Percentiles rank a stretch among this genome's conserved stretches.
These are phyloP conservation scores for Python bivittatus DNA, from an alignment of 2,113 vertebrate genomes.

Conservation along the genomic window DNA sequence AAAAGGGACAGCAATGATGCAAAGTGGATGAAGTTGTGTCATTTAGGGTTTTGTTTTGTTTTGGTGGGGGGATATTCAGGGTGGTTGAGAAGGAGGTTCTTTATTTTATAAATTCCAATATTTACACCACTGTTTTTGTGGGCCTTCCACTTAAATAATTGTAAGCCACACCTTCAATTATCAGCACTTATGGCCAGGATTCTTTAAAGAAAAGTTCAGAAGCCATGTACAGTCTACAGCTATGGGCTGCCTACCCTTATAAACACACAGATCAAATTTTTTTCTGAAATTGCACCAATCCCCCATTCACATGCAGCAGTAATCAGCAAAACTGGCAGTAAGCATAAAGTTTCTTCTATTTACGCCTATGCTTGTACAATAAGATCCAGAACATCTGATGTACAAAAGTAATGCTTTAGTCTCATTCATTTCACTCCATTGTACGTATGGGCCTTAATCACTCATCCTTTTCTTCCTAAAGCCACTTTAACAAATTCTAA, in stretches of 20 bases:
- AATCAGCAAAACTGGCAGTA: neutral
- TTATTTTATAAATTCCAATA: too few relatives aligned
- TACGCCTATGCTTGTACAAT: neutral
- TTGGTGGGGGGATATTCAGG: too few relatives aligned
- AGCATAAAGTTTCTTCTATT: neutral
- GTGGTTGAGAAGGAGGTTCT: too few relatives aligned
- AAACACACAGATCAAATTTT: neutral
- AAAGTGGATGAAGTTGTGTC: too few relatives aligned
- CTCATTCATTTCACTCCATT: neutral
- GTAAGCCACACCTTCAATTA: neutral
- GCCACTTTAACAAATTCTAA: neutral
- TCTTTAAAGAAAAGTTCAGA: neutral
- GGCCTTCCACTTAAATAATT: neutral
- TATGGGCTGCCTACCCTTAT: neutral
- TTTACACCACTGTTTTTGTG: neutral
- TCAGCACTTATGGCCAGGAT: neutral
- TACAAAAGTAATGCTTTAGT: neutral
- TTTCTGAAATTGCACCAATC: neutral
- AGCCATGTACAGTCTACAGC: neutral
- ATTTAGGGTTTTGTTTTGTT: too few relatives aligned
- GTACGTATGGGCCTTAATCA: neutral
- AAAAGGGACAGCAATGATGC: neutral
- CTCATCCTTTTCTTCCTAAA: neutral
- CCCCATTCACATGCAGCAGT: neutral
- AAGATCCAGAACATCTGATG: neutral